These are phyloP conservation scores for Chrysomela aeneicollis DNA, from an alignment of 2,888 invertebrate genomes.

Conservation along the genomic window DNA sequence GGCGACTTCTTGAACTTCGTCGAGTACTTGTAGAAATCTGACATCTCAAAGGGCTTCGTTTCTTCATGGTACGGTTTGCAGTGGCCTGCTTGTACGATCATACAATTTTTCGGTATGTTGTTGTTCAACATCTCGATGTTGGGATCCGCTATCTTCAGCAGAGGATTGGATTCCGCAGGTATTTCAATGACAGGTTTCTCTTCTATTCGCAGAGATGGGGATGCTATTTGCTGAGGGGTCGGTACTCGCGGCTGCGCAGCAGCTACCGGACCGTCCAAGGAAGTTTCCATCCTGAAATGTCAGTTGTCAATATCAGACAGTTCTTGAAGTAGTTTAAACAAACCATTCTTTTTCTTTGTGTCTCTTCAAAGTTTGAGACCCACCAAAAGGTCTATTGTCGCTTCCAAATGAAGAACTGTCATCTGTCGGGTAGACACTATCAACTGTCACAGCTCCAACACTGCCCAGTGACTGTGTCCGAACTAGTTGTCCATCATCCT, in stretches of 20 bases:
- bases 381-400: constrained; percentile 56
- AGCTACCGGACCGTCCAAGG: constrained; percentile 57
- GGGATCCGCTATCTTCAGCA: constrained; percentile 52
- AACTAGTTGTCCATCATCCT: constrained; percentile 60
- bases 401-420: constrained; percentile 60
- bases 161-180: constrained; percentile 60
- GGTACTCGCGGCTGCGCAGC: constrained; percentile 39
- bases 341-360: constrained; percentile 62
- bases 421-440: constrained; percentile 59
- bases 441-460: constrained; percentile 62
- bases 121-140: constrained; percentile 61
- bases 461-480: constrained; percentile 69
- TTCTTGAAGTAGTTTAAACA: too few relatives aligned
- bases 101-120: constrained; percentile 84
- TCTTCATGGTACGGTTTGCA: constrained; percentile 93
- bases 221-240: constrained; percentile 38
- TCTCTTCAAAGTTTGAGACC: constrained; percentile 51
- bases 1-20: constrained; percentile 83
- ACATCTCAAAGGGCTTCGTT: constrained; percentile 97
- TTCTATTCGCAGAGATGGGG: constrained; percentile 43
- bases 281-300: constrained; percentile 58
- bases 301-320: too few relatives aligned
- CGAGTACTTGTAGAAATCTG: constrained; percentile 97
- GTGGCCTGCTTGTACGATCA: constrained; percentile 86
- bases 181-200: constrained; percentile 57